Evolutionary conservation across 2,113 vertebrate species (phyloP).

Genomic region (Epinephelus moara): DNA sequence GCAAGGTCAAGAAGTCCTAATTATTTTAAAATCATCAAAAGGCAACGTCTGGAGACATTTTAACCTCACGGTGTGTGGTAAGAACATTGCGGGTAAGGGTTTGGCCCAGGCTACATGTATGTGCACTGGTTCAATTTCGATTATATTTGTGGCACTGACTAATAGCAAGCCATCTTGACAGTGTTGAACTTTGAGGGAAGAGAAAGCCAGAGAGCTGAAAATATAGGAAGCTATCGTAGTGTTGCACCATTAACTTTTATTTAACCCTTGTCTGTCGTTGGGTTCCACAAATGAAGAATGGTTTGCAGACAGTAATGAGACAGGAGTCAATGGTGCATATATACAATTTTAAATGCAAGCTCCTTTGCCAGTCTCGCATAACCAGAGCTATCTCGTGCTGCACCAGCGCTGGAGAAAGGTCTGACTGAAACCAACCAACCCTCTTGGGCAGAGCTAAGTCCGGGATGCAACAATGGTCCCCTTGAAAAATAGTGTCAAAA

Average conservation of each 20-base stretch:
- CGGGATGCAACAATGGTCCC: no score
- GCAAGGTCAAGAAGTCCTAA: slow-evolving; percentile 58
- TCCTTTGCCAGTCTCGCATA: no score
- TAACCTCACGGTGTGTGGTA: slow-evolving; percentile 17
- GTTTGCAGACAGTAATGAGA: neutral
- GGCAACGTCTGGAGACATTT: slow-evolving; percentile 39
- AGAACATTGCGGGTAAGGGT: slow-evolving; percentile 5
- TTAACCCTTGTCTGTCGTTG: neutral
- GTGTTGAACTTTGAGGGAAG: neutral
- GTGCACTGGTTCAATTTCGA: neutral
- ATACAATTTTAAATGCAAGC: no score
- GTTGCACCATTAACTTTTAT: neutral
- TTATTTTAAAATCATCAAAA: slow-evolving; percentile 51
- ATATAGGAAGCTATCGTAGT: neutral
- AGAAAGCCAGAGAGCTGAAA: no score
- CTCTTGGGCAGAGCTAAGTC: no score
- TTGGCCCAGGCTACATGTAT: neutral
- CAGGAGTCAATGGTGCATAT: no score
- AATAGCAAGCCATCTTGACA: neutral
- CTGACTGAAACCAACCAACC: no score
- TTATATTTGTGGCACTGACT: neutral
- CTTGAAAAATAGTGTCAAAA: no score
- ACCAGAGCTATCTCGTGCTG: no score
- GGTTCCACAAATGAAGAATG: neutral
- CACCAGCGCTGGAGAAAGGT: no score